Evolutionary conservation across 1,140 invertebrate species (phyloP).

Genomic region (Drosophila persimilis): DNA sequence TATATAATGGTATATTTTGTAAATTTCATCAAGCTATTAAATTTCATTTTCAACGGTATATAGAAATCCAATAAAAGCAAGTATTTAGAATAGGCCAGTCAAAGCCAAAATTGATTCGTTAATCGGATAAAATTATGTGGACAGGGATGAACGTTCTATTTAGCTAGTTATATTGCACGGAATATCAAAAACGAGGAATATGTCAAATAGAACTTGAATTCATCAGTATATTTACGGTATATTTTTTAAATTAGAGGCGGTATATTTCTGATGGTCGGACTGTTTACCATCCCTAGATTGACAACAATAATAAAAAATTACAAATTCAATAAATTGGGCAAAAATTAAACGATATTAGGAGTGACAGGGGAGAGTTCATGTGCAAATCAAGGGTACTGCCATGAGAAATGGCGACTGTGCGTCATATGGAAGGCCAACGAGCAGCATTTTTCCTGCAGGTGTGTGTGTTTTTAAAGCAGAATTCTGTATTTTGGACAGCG

Average conservation of each 20-base stretch:
- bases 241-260: neutral
- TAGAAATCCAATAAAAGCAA: too few relatives aligned
- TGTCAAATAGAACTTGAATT: too few relatives aligned
- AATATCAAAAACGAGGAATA: too few relatives aligned
- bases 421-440: constrained; percentile 48
- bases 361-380: constrained; percentile 24
- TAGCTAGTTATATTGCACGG: too few relatives aligned
- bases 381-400: constrained; percentile 46
- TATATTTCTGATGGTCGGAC: too few relatives aligned
- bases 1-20: too few relatives aligned
- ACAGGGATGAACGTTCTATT: too few relatives aligned
- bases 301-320: constrained; percentile 23
- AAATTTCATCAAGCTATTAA: too few relatives aligned
- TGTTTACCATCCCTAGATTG: neutral
- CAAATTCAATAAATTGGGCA: constrained; percentile 37
- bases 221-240: neutral
- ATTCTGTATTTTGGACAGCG: constrained; percentile 43
- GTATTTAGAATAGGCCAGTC: too few relatives aligned
- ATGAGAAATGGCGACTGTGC: constrained; percentile 39
- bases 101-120: too few relatives aligned
- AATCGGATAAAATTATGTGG: too few relatives aligned
- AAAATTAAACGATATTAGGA: constrained; percentile 26
- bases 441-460: constrained; percentile 68
- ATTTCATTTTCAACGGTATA: too few relatives aligned
- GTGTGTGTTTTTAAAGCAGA: constrained; percentile 30